Evolutionary conservation across 2,888 invertebrate species (phyloP).

Genomic region (Oscheius sp.): DNA sequence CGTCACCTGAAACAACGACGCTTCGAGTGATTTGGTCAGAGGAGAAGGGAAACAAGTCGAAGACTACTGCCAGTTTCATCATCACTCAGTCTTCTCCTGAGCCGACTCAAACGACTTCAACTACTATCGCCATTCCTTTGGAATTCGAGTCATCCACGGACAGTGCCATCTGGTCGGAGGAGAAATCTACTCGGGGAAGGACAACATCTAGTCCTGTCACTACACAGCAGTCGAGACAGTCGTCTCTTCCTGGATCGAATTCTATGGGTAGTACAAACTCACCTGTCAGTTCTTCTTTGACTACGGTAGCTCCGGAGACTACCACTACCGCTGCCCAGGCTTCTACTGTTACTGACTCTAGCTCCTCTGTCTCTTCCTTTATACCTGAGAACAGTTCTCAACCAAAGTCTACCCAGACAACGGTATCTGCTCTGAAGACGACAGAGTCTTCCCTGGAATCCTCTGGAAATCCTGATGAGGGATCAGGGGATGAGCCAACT

Average conservation of each 20-base stretch:
- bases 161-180: slow-evolving; percentile 12
- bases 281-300: background rate
- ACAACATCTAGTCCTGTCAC: background rate
- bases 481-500: background rate
- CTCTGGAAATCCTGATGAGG: too few species aligned
- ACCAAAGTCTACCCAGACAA: background rate
- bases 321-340: background rate
- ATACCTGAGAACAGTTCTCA: background rate
- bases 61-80: too few species aligned
- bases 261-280: background rate
- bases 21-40: too few species aligned
- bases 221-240: background rate
- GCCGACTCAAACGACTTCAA: background rate
- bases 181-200: background rate
- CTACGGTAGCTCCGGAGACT: background rate
- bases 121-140: background rate
- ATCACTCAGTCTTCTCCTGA: too few species aligned
- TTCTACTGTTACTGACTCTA: background rate
- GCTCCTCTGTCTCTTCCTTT: background rate
- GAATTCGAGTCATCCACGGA: background rate
- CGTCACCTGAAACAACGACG: too few species aligned
- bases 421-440: too few species aligned
- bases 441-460: too few species aligned
- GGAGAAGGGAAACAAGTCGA: too few species aligned
- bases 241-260: background rate